Percentiles rank a stretch among this genome's conserved stretches.
Evolutionary conservation across 2,888 invertebrate species (phyloP).

Genomic region (Diarsia mendica): DNA sequence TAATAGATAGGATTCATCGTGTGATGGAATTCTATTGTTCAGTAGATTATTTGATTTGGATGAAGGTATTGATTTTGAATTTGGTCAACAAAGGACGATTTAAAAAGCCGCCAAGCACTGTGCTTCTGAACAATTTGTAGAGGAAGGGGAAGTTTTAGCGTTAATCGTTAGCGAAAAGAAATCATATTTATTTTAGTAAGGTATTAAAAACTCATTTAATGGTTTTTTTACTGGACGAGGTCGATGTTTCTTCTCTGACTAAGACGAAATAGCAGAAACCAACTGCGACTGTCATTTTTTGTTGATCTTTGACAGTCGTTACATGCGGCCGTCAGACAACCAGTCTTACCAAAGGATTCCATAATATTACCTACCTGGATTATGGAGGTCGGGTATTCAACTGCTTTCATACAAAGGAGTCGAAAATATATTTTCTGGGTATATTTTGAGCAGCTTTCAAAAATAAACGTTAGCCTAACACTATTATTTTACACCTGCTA

Average conservation of each 20-base stretch:
- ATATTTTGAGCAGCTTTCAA: not conserved
- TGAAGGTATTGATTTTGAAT: not conserved
- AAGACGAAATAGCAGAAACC: too few relatives aligned
- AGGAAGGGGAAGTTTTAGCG: not conserved
- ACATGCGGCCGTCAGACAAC: too few relatives aligned
- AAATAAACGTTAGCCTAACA: not conserved
- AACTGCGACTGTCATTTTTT: too few relatives aligned
- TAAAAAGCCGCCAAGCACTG: not conserved
- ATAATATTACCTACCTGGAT: not conserved
- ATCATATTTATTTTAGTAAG: not conserved
- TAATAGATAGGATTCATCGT: not conserved
- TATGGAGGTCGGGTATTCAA: too few relatives aligned
- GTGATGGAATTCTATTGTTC: slow-evolving; percentile 5
- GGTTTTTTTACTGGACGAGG: not conserved
- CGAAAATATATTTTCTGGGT: not conserved
- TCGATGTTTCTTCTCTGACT: too few relatives aligned
- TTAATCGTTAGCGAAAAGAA: not conserved
- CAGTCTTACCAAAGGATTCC: not conserved
- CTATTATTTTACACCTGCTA: slow-evolving; percentile 13
- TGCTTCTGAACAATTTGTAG: not conserved
- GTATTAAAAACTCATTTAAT: not conserved
- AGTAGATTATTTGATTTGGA: slow-evolving; percentile 11
- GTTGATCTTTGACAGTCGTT: too few relatives aligned
- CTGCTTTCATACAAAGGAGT: not conserved
- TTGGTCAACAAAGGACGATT: too few relatives aligned